Base-by-base conservation (phyloP, 2,797 vertebrate genomes). In the Lepus oiostolus region DNA sequence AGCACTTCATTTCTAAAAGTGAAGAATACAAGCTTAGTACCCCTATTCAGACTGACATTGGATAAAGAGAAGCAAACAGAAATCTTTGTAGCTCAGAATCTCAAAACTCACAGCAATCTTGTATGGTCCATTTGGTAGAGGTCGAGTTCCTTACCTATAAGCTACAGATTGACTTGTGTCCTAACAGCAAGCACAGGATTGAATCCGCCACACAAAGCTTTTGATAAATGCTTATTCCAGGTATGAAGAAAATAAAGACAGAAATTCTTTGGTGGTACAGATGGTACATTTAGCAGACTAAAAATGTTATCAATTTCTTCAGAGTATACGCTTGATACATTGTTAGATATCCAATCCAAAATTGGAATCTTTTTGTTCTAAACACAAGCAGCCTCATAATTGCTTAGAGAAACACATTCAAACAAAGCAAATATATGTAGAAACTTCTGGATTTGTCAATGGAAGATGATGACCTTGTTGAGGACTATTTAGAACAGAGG, bases 371-470 rank as follows among this genome's bases (percentile, higher is more conserved):
- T 89, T 42, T 88, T 90, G 85, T 91, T 96, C 77, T 83, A 90
- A 92, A 88, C 50, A 92, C 47, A 95, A 94, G 82, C 67, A 91
- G 52, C 30, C 70, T 94, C 60, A 90, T 95, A 91, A 80, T 93
- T 74, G 92, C 93, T 89, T 86, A 95, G 82, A 88, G 63, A 95
- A 81, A 81, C n/a, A 82, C 54, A 82, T 86, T 91, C 32, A 89
- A 91, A 89, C 50, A 84, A 94, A 85, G 50, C 24, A 67, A 76
- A 62, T 52, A 52, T 75, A 76, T 54, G 12, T 13, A 62, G 67
- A 80, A 75, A 70, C 22, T 26, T 93, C 70, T 84, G 32, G 63
- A 38, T 87, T 75, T 93, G 35, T 72, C 72, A 80, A 17, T 71
- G 62, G 35, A 60, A 83, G 60, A 79, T 68, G 91, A 91, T 88